These are phyloP conservation scores for Oedothorax gibbosus DNA, from an alignment of 1,140 invertebrate genomes.

Conservation along the genomic window DNA sequence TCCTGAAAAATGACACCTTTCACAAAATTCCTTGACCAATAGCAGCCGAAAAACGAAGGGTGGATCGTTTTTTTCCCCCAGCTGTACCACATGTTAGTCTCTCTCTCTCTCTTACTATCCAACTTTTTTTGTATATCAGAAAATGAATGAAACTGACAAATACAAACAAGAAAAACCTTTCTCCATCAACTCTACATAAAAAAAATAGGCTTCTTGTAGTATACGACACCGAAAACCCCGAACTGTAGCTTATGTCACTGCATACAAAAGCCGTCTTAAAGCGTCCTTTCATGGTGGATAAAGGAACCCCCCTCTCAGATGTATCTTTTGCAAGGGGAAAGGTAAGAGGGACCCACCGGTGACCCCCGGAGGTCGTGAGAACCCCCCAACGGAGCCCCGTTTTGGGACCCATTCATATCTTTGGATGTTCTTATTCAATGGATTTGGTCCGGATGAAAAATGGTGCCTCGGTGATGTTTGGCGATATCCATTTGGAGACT, in stretches of 20 bases:
- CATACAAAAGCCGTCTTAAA: neutral
- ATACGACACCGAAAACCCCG: too few species aligned
- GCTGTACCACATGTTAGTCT: neutral
- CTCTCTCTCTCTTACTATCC: neutral
- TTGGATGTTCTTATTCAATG: neutral
- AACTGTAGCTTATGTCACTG: neutral
- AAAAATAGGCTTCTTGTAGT: too few species aligned
- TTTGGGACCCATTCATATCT: neutral
- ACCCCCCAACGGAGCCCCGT: neutral
- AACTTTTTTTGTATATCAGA: too few species aligned
- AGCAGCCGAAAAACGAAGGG: too few species aligned
- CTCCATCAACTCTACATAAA: too few species aligned
- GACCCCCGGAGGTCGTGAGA: slow-evolving; percentile 43
- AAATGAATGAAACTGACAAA: too few species aligned
- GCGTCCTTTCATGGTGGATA: too few species aligned
- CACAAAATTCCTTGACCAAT: too few species aligned
- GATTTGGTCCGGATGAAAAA: neutral
- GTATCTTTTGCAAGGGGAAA: slow-evolving; percentile 1
- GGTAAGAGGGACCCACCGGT: slow-evolving; percentile 19
- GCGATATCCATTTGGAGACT: too few species aligned
- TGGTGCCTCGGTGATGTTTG: neutral
- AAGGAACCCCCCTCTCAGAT: neutral
- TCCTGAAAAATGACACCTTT: too few species aligned
- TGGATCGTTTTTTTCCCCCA: too few species aligned
- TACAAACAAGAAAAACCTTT: too few species aligned